Evolutionary conservation across 2,888 invertebrate species (phyloP).

Genomic region (Clanis bilineata): DNA sequence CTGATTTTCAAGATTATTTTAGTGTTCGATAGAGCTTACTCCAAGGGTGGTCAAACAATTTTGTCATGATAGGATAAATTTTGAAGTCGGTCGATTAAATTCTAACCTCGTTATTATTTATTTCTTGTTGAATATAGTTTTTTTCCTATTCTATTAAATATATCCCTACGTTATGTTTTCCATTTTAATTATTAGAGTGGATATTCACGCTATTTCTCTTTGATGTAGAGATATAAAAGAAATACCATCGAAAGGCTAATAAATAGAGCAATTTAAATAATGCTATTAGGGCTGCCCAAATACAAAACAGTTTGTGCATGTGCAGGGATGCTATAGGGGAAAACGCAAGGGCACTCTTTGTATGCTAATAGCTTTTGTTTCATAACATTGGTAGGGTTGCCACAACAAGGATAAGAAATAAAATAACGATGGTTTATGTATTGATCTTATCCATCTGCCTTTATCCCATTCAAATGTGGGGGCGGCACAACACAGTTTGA

Average conservation of each 20-base stretch:
- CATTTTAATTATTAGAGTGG: background rate
- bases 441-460: no score
- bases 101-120: no score
- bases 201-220: background rate
- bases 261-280: constrained; percentile 55
- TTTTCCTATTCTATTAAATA: no score
- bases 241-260: constrained; percentile 29
- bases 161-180: background rate
- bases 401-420: constrained; percentile 14
- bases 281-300: constrained; percentile 58
- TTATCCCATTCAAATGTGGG: no score
- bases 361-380: constrained; percentile 61
- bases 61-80: no score
- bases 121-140: no score
- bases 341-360: constrained; percentile 53
- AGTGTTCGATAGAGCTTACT: no score
- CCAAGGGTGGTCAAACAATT: no score
- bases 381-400: constrained; percentile 47
- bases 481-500: no score
- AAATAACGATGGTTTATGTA: no score
- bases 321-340: constrained; percentile 36
- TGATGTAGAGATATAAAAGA: constrained; percentile 29
- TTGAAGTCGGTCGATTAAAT: no score
- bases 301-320: constrained; percentile 47
- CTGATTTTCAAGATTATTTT: no score